Base-by-base conservation (phyloP, 2,888 invertebrate genomes). In the Drosophila melanosoma region DNA sequence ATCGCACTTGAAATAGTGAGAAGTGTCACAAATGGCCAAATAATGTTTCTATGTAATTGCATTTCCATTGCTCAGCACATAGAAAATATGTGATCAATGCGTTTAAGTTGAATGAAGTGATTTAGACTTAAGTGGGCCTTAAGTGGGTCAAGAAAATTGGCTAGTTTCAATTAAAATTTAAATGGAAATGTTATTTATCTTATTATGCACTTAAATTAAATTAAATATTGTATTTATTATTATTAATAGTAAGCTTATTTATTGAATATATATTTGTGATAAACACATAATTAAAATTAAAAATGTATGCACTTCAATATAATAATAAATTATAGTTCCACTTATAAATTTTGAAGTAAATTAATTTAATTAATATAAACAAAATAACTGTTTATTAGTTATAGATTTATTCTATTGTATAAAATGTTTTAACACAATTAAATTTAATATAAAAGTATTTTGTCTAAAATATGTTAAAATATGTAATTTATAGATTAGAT, bases 1-100 rank as follows among this genome's bases (percentile, higher is more conserved):
- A 53, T 52, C 56, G 40, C 67, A 73, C 82, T 67, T 36, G 49
- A 62, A 40, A 53, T 58, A 48, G 57, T 48, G 45, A 40, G 11
- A 45, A 48, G 35, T 36, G 45, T 48, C 60, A 53, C 77, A 76
- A 54, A 53, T 69, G 53, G 40, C 33, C 61, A 38, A 15, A 20
- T 62, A 64, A 45, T 53, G 20, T 20, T 38, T 38, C 38, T 4
- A 38, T 53, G 12, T 26, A 35, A 57, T 45, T 54, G 20, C 15
- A 72, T 72, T n/a, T 32, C 3, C 1, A 15, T 1, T 20, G 38
- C 36, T 35, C n/a, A 11, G 26, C 17, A n/a, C 4, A 12, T 26
- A 17, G 17, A 26, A 49, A 29, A 17, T 33, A 23, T 23, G 17
- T 17, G 3, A 54, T 53, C 29, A n/a, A n/a, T 36, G 2, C 3